Evolutionary conservation across 2,888 invertebrate species (phyloP), one percentile per base, ranked within the genome.

Genomic region (Drosophila subquinaria): DNA sequence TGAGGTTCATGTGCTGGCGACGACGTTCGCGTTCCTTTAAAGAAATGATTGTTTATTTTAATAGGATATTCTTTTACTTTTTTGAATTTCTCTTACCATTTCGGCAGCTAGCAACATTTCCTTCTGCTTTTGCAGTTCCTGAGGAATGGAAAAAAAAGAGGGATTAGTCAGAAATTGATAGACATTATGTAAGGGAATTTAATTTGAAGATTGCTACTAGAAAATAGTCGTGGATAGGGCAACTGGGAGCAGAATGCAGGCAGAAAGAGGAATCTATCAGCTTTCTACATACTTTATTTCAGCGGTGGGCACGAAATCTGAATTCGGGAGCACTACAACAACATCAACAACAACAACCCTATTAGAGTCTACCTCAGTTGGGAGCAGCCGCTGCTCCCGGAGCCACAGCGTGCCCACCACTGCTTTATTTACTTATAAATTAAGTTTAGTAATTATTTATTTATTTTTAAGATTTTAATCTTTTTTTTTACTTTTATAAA

Each of bases 51-150:
- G 0, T 5, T 1, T 2, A 1, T 13, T 1, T 38, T 30, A 48
- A 4, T 15, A 2, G 0, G n/a, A 0, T 0, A n/a, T 0, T 3
- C 2, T 6, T 8, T 10, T 10, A 6, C 27, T 27, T 27, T 27
- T 5, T 20, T n/a, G 5, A 23, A 17, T 56, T 8, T 30, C 36
- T 35, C 95, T 94, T 95, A 96, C 96, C 96, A 96, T 94, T 95
- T 96, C 96, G 94, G 96, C 96, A 93, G 96, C 96, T 94, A 96
- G 95, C 93, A 96, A 95, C 94, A 96, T 95, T 94, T 96, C 96
- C 94, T 96, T 95, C 94, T 96, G 96, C 94, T 96, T 96, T 94
- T 95, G 97, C 94, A 97, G 96, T 96, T 97, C 97, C 94, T 97
- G 96, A 96, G 4, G 0, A 6, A 40, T 0, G n/a, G 1, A 52